Conservation (phyloP, 2,797 vertebrate species). For the Linurgus olivaceus region DNA sequence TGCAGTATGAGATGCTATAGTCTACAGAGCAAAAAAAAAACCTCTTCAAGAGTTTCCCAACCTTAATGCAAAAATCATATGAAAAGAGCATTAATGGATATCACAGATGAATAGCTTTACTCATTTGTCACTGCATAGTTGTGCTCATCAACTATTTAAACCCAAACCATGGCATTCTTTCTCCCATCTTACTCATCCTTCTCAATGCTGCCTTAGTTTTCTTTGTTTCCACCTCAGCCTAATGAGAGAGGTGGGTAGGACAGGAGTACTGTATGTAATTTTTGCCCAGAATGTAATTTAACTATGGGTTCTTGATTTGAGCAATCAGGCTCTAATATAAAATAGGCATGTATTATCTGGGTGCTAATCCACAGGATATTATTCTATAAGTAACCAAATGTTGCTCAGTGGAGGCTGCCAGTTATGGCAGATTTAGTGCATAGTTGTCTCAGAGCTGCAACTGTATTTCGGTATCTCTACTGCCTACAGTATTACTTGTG, state of each 20-base stretch:
- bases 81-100: accelerated
- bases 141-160: neutral
- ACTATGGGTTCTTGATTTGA: neutral
- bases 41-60: neutral
- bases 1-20: neutral
- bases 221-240: neutral
- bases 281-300: neutral
- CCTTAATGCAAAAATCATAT: neutral
- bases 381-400: neutral
- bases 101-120: neutral
- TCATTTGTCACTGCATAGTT: neutral
- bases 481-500: neutral
- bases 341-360: neutral
- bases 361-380: neutral
- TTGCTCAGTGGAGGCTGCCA: neutral
- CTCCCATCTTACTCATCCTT: neutral
- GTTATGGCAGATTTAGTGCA: neutral
- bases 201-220: neutral
- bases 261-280: neutral
- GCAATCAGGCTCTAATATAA: neutral
- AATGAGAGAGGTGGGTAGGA: neutral
- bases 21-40: neutral
- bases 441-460: neutral
- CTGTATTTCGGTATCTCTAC: neutral
- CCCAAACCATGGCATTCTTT: neutral